Percentiles rank a stretch among this genome's conserved stretches.
phyloP scores from a whole-genome alignment of 2,113 vertebrate genomes.

The Spea multiplicata region DNA sequence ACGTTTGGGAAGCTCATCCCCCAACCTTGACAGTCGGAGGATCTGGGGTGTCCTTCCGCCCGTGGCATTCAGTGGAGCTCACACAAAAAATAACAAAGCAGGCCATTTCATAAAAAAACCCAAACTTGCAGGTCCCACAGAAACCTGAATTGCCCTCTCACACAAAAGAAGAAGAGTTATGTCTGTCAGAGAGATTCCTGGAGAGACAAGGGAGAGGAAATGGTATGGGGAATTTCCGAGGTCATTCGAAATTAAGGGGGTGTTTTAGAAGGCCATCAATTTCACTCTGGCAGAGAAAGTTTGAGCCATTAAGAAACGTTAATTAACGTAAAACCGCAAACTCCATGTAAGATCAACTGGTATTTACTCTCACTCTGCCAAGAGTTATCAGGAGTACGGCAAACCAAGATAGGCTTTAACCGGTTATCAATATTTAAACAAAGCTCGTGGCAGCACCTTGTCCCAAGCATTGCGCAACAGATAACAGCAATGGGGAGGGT shows the following conservation, averaged over 20 bases:
- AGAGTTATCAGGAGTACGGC: background rate
- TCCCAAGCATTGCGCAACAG: background rate
- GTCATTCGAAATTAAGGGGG: background rate
- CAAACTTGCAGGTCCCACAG: constrained; percentile 18
- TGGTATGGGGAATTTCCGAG: background rate
- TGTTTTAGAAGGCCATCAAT: background rate
- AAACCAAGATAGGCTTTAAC: background rate
- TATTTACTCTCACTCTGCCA: constrained; percentile 7
- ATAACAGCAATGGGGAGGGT: background rate
- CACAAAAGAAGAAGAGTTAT: constrained; percentile 12
- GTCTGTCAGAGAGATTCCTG: background rate
- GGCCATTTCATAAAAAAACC: constrained; percentile 8
- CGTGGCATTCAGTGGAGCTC: constrained; percentile 16
- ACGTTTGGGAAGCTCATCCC: constrained; percentile 53
- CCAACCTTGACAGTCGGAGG: background rate
- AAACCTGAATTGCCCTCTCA: constrained; percentile 14
- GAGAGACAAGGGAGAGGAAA: background rate
- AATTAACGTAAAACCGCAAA: no score
- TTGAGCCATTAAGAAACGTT: background rate
- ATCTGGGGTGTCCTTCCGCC: constrained; percentile 22
- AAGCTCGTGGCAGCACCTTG: background rate
- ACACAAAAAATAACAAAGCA: constrained; percentile 18
- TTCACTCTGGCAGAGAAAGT: background rate
- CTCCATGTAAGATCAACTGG: no score
- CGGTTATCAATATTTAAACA: constrained; percentile 14